phyloP scores from a whole-genome alignment of 2,797 vertebrate genomes.

The Lerista edwardsae region DNA sequence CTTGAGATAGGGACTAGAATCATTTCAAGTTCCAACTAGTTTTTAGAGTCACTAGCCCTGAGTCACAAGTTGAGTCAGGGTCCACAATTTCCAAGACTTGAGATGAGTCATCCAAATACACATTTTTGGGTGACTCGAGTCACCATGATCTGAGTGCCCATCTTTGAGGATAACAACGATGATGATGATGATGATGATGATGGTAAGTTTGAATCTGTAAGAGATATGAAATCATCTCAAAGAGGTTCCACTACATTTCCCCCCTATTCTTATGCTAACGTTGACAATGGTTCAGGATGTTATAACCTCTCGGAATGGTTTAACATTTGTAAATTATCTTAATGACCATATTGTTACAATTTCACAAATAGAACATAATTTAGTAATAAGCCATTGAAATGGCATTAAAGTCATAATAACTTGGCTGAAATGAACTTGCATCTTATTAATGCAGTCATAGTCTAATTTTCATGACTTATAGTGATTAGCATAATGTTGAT shows the following conservation, averaged over 20 bases:
- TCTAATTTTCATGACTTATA: constrained; percentile 46
- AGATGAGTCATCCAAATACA: too few species aligned
- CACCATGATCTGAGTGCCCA: too few species aligned
- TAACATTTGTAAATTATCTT: not conserved
- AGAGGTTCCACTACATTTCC: not conserved
- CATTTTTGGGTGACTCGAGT: too few species aligned
- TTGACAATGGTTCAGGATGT: rapidly evolving
- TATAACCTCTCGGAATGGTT: not conserved
- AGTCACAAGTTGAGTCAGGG: too few species aligned
- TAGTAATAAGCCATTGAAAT: constrained; percentile 53
- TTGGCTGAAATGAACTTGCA: constrained; percentile 51
- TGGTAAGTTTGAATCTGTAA: not conserved
- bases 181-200: too few species aligned
- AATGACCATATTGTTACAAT: constrained; percentile 3
- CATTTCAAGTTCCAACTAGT: too few species aligned
- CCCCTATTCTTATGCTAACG: not conserved
- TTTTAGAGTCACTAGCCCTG: too few species aligned
- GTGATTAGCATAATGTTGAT: constrained; percentile 48
- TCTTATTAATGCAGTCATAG: constrained; percentile 50
- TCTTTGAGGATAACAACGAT: too few species aligned
- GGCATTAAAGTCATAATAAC: constrained; percentile 42
- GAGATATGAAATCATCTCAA: not conserved
- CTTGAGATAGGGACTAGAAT: too few species aligned
- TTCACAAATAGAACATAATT: constrained; percentile 60
- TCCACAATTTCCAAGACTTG: too few species aligned